Evolutionary conservation across 2,797 vertebrate genomes (phyloP), one percentile per base, ranked within the genome.

Genomic region (Phylloscopus collybita): DNA sequence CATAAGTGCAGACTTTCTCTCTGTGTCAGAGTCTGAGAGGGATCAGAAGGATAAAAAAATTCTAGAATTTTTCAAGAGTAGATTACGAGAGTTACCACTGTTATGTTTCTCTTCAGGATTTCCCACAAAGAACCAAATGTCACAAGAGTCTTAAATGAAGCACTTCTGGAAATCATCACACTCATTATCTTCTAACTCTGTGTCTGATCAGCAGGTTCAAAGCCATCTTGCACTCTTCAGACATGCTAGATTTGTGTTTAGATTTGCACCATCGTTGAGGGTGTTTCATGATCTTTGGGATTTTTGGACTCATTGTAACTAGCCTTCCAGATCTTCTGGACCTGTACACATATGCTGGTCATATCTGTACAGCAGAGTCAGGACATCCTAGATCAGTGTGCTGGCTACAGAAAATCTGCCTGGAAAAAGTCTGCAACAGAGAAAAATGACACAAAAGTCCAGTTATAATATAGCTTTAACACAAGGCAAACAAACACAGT

Each of bases 261-360:
- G 4, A 36, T 71, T 66, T 80, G 16, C 18, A 23, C 22, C 25
- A 29, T 16, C 20, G 32, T 3, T 45, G 13, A 8, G 14, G 4
- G 3, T 5, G 84, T 54, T 45, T 64, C 16, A 29, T 4, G 2
- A 22, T 75, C 44, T 62, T 20, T 23, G n/a, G 18, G 62, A 78
- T 53, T 74, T 40, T 60, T 59, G 13, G 21, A 27, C 10, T 67
- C 21, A 22, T 13, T 60, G 5, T n/a, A 49, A 40, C 27, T 40
- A 49, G 23, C 56, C 18, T 12, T 90, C 59, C 59, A 32, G 16
- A 42, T 67, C 22, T 59, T 22, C 59, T 0, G 16, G 9, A 29
- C 30, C 19, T 76, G 13, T 62, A 11, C 13, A 9, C 2, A 9
- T 8, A 22, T 0, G 0, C 8, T 61, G 23, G 4, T 4, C 2